phyloP scores from a whole-genome alignment of 2,888 invertebrate genomes.

The Acanthosepion lycidas region DNA sequence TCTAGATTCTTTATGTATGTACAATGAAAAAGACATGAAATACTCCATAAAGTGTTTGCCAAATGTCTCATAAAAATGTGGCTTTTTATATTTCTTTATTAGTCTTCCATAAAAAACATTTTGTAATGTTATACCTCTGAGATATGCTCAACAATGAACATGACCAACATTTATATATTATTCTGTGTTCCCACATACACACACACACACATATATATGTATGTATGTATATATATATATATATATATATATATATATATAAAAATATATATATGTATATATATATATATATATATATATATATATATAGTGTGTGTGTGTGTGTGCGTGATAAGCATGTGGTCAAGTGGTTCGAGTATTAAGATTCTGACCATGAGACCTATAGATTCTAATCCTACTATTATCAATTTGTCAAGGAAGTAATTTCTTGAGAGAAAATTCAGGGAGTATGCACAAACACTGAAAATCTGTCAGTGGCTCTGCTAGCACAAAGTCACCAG shows the following conservation, averaged over 20 bases:
- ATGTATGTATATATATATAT: background rate
- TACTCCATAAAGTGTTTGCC: conserved; percentile 33
- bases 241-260: too few relatives aligned
- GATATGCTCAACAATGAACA: conserved; percentile 1
- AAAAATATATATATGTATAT: background rate
- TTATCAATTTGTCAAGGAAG: too few relatives aligned
- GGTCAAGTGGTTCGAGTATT: too few relatives aligned
- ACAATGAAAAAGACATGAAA: conserved; percentile 33
- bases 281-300: too few relatives aligned
- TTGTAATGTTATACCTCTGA: background rate
- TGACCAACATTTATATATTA: background rate
- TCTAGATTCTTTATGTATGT: background rate
- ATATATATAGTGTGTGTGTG: too few relatives aligned
- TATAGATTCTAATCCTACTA: too few relatives aligned
- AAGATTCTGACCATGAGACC: too few relatives aligned
- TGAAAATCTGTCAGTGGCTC: too few relatives aligned
- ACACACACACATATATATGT: background rate
- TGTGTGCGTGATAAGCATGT: too few relatives aligned
- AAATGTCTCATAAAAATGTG: conserved; percentile 33
- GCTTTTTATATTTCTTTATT: background rate
- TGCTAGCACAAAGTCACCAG: too few relatives aligned
- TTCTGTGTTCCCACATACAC: background rate
- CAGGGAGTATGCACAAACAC: too few relatives aligned
- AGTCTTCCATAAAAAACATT: background rate
- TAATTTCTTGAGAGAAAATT: too few relatives aligned